Percentiles rank a stretch among this genome's conserved stretches.
These are phyloP conservation scores for Ellobium chinense DNA, from an alignment of 2,888 invertebrate species.

Conservation along the genomic window DNA sequence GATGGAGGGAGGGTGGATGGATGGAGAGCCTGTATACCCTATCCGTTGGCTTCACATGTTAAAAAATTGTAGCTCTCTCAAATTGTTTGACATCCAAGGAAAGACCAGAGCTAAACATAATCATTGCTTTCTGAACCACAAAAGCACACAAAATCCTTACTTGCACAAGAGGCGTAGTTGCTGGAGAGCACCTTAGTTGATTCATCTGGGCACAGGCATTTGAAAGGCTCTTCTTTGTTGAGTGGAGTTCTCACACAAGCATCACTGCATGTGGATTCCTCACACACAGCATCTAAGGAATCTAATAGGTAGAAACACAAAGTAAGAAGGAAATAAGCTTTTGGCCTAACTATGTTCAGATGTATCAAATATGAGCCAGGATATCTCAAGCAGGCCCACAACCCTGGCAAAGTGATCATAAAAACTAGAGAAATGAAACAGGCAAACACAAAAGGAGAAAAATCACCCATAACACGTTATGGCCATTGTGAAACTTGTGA, in stretches of 20 bases:
- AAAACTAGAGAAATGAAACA: no score
- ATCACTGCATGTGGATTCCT: constrained; percentile 60
- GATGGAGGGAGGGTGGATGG: no score
- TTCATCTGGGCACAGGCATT: constrained; percentile 64
- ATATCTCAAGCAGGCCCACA: neutral
- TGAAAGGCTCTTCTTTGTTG: constrained; percentile 46
- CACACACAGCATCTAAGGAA: constrained; percentile 54
- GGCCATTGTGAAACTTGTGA: no score
- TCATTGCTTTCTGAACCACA: no score
- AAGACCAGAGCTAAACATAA: no score
- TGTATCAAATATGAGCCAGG: neutral
- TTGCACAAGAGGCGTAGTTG: constrained; percentile 59
- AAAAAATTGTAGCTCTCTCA: no score
- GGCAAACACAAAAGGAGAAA: no score
- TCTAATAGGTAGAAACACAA: constrained; percentile 34
- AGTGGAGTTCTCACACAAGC: constrained; percentile 61
- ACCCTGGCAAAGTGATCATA: neutral
- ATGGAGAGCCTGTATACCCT: no score
- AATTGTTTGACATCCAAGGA: no score
- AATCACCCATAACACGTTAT: no score
- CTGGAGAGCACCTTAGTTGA: constrained; percentile 54
- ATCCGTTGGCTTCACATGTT: no score
- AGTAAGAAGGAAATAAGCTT: neutral
- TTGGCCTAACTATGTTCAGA: neutral
- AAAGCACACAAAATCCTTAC: constrained; percentile 56